Conservation (phyloP, 2,888 invertebrate genomes). For the Allolobophora icterica region DNA sequence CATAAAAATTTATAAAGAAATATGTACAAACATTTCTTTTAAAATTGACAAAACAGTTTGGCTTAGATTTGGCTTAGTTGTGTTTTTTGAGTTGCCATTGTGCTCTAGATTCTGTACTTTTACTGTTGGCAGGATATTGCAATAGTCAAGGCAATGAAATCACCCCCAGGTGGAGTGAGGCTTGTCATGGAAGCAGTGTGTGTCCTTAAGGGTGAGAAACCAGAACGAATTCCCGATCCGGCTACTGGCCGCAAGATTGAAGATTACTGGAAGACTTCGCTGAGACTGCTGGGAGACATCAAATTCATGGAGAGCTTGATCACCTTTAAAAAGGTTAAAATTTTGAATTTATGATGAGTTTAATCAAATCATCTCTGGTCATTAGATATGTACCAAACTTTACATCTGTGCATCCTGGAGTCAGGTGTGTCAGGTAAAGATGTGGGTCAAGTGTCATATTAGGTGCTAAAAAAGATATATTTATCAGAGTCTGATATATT, state of each 20-base stretch:
- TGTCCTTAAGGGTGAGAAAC: conserved; percentile 64
- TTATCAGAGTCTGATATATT: too few species aligned
- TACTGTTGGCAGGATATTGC: conserved; percentile 60
- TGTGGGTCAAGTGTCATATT: too few species aligned
- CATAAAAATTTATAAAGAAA: neutral
- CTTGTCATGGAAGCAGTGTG: conserved; percentile 66
- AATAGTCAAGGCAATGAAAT: conserved; percentile 65
- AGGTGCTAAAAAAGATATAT: too few species aligned
- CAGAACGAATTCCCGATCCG: conserved; percentile 65
- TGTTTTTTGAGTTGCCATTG: neutral
- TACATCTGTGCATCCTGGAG: too few species aligned
- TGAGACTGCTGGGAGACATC: conserved; percentile 65
- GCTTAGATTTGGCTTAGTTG: neutral
- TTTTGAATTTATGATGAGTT: conserved; percentile 21
- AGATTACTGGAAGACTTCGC: conserved; percentile 66
- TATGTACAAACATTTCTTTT: neutral
- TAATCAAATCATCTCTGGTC: neutral
- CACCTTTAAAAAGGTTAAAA: conserved; percentile 63
- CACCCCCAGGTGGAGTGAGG: conserved; percentile 63
- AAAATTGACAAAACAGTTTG: neutral
- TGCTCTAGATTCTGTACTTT: neutral
- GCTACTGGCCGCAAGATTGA: conserved; percentile 65
- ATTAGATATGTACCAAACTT: too few species aligned
- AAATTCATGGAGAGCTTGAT: conserved; percentile 63
- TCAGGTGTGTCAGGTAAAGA: too few species aligned